These are phyloP conservation scores for Thymelicus acteon DNA, from an alignment of 2,888 invertebrate genomes.

Conservation along the genomic window DNA sequence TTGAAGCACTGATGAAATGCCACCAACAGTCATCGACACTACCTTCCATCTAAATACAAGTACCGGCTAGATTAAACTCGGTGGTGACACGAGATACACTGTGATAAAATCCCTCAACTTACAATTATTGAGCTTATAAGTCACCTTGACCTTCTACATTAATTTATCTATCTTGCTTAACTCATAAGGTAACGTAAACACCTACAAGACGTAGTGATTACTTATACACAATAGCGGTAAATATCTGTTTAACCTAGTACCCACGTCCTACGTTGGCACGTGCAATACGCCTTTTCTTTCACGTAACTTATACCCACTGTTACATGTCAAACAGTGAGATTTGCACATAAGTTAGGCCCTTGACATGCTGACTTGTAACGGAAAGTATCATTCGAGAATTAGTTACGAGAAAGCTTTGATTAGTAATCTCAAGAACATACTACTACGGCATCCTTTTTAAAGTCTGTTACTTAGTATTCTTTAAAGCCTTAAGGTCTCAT, in stretches of 20 bases:
- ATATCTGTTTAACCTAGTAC: background rate
- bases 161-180: background rate
- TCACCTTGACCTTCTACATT: too few relatives aligned
- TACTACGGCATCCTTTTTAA: too few relatives aligned
- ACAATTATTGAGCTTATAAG: too few relatives aligned
- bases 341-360: conserved; percentile 3
- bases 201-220: background rate
- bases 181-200: background rate
- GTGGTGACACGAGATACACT: too few relatives aligned
- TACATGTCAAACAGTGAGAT: conserved; percentile 1
- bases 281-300: background rate
- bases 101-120: too few relatives aligned
- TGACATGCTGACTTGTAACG: background rate
- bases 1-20: too few relatives aligned
- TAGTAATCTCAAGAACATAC: background rate
- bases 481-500: too few relatives aligned
- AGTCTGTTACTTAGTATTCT: too few relatives aligned
- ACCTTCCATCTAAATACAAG: too few relatives aligned
- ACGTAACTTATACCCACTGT: background rate
- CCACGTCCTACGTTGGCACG: background rate
- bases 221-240: background rate
- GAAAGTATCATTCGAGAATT: background rate
- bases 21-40: too few relatives aligned
- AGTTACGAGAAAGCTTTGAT: background rate
- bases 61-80: too few relatives aligned